Conservation (phyloP, 2,113 vertebrate species). For the Tilapia sparmanii region DNA sequence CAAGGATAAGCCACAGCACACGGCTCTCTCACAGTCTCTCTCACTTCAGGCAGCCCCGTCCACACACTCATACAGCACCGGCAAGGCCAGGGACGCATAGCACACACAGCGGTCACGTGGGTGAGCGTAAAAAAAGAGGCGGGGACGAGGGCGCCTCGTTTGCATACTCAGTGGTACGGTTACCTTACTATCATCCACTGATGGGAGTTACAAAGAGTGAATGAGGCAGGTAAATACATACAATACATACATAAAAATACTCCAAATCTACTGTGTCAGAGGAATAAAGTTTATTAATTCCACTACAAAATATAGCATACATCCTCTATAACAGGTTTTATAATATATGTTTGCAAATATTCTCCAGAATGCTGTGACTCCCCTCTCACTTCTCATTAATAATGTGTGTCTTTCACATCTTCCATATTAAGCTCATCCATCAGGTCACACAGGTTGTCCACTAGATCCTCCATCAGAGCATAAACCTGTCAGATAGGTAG, state of each 20-base stretch:
- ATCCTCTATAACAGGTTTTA: background rate
- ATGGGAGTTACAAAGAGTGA: background rate
- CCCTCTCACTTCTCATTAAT: background rate
- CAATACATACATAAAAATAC: background rate
- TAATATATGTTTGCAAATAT: background rate
- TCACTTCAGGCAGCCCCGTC: background rate
- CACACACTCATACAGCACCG: background rate
- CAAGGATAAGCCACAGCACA: constrained; percentile 26
- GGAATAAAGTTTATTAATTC: background rate
- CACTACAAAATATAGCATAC: background rate
- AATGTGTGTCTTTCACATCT: background rate
- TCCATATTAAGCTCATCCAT: constrained; percentile 18
- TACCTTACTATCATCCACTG: background rate
- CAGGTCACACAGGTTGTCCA: constrained; percentile 46
- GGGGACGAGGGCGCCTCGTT: background rate
- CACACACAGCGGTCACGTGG: background rate
- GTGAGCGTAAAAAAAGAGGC: constrained; percentile 19
- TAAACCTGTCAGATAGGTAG: constrained; percentile 48
- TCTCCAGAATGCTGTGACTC: background rate
- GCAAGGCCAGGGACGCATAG: background rate
- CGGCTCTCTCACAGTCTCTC: constrained; percentile 37
- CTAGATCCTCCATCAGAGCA: constrained; percentile 41
- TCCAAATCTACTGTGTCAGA: background rate
- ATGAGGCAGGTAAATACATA: background rate
- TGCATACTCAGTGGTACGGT: constrained; percentile 27